Conservation (phyloP, 1,140 invertebrate species). For the Drosophila baimaii region DNA sequence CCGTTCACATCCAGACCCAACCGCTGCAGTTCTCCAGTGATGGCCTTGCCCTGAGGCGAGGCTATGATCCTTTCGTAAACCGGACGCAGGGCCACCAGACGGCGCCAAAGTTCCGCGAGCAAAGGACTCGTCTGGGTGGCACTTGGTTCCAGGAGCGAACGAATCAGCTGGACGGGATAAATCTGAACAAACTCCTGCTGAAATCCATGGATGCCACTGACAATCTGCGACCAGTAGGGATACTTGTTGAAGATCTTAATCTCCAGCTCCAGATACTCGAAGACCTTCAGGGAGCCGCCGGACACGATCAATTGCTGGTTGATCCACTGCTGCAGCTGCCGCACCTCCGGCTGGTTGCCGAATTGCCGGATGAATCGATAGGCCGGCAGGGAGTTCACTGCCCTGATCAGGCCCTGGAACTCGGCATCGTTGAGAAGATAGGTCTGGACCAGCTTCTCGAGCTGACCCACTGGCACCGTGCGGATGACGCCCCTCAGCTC, state of each 20-base stretch:
- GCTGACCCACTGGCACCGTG: constrained; percentile 47
- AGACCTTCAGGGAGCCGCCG: constrained; percentile 55
- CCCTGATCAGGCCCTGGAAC: constrained; percentile 66
- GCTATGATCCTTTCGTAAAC: constrained; percentile 70
- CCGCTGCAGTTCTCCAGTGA: constrained; percentile 38
- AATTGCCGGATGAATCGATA: constrained; percentile 54
- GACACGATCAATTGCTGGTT: constrained; percentile 60
- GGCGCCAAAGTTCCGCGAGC: constrained; percentile 65
- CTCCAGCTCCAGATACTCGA: constrained; percentile 70
- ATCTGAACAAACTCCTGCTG: constrained; percentile 54
- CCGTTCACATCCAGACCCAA: constrained; percentile 57
- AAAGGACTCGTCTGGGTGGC: constrained; percentile 45
- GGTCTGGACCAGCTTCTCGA: constrained; percentile 60
- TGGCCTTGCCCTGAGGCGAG: constrained; percentile 22
- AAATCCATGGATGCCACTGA: constrained; percentile 67
- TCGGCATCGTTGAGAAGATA: constrained; percentile 72
- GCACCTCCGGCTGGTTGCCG: constrained; percentile 63
- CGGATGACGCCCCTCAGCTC: constrained; percentile 53
- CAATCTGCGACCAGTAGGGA: constrained; percentile 65
- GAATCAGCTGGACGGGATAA: constrained; percentile 60
- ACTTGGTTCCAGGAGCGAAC: constrained; percentile 56
- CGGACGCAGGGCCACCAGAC: constrained; percentile 57
- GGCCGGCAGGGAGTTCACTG: constrained; percentile 58
- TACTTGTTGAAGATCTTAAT: constrained; percentile 71
- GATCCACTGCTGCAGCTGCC: constrained; percentile 60